phyloP scores from a whole-genome alignment of 2,797 vertebrate species.

The Decapterus maruadsi region DNA sequence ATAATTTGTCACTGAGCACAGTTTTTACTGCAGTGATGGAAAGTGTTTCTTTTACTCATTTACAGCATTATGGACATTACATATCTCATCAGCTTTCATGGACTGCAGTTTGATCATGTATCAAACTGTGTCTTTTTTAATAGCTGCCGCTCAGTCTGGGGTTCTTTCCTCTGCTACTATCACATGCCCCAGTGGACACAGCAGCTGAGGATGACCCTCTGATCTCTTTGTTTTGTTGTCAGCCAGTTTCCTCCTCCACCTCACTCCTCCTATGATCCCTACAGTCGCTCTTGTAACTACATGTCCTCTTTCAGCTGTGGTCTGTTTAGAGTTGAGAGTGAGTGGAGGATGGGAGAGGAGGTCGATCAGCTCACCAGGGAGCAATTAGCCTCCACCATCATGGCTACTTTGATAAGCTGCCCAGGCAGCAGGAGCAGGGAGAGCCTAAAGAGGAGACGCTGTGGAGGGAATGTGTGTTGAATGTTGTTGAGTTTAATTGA shows the following conservation, averaged over 20 bases:
- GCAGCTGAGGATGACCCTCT: conserved; percentile 36
- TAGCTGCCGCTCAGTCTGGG: conserved; percentile 21
- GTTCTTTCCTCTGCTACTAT: conserved; percentile 6
- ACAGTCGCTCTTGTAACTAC: conserved; percentile 37
- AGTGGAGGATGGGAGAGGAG: conserved; percentile 58
- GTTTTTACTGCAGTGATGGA: conserved; percentile 15
- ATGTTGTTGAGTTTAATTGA: neutral
- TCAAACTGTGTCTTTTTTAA: conserved; percentile 27
- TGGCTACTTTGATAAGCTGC: conserved; percentile 60
- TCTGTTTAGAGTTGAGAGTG: conserved; percentile 53
- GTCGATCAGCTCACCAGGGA: conserved; percentile 58
- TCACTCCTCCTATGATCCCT: conserved; percentile 44
- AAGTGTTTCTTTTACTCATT: neutral
- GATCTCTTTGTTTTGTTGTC: conserved; percentile 29
- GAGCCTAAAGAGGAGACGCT: conserved; percentile 39
- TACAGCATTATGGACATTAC: neutral
- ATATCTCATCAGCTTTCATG: conserved; percentile 22
- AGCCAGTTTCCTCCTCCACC: conserved; percentile 26
- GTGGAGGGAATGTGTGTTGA: conserved; percentile 9
- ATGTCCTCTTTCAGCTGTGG: conserved; percentile 35
- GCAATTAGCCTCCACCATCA: conserved; percentile 71
- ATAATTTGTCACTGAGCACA: conserved; percentile 35
- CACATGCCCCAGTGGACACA: conserved; percentile 16
- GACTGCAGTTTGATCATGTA: conserved; percentile 21
- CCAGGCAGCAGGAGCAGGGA: conserved; percentile 4